A percentile compares a stretch with the other conserved stretches of the same genome.
phyloP scores from a whole-genome alignment of 2,797 vertebrate genomes.

The Dromococcyx pavoninus region DNA sequence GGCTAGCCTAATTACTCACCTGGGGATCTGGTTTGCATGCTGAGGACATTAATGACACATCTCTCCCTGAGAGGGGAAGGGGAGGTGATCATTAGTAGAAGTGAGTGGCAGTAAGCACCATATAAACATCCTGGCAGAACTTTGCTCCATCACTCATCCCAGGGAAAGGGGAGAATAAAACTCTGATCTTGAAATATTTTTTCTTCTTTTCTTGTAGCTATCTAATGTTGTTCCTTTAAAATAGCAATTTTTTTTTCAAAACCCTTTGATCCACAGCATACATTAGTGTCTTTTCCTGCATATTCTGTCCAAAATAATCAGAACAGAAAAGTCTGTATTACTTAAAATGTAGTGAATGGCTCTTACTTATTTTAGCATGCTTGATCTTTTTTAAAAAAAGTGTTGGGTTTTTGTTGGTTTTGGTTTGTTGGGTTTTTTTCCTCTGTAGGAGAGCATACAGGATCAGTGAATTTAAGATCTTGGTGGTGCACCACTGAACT shows the following conservation, averaged over 20 bases:
- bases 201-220: background rate
- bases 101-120: background rate
- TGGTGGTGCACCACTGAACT: background rate
- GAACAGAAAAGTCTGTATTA: background rate
- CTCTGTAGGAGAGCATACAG: background rate
- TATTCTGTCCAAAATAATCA: background rate
- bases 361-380: background rate
- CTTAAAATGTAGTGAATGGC: too few species aligned
- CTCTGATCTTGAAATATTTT: background rate
- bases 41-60: background rate
- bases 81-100: background rate
- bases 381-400: background rate
- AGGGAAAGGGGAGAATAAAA: background rate
- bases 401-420: background rate
- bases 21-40: background rate
- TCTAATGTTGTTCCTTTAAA: background rate
- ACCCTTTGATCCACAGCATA: background rate
- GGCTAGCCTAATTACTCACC: conserved; percentile 23
- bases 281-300: background rate
- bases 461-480: background rate
- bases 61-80: background rate
- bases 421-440: background rate
- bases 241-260: fast-evolving
- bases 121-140: background rate
- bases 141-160: background rate